Percentiles rank a stretch among this genome's conserved stretches.
phyloP scores from a whole-genome alignment of 2,797 vertebrate species.

The Caiman crocodilus region DNA sequence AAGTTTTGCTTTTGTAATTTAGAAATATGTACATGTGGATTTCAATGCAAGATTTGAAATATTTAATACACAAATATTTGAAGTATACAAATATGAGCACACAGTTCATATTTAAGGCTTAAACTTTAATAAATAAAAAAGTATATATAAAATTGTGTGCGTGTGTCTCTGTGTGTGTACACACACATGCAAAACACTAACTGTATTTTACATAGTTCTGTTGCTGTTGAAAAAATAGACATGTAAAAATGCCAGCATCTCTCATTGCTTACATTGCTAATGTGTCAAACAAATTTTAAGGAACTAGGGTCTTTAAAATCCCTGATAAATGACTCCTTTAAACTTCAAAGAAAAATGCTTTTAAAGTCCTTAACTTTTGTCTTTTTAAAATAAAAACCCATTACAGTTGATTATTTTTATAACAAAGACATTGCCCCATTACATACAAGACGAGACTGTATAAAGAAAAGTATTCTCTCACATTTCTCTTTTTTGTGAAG shows the following conservation, averaged over 20 bases:
- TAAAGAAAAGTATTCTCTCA: neutral
- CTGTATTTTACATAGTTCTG: neutral
- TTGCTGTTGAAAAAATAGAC: neutral
- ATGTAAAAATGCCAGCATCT: neutral
- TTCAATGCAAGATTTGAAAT: neutral
- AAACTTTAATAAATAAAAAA: too few relatives aligned
- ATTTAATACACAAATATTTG: neutral
- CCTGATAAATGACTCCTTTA: neutral
- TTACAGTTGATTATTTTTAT: neutral
- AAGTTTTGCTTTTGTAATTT: neutral
- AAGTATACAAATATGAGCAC: too few relatives aligned
- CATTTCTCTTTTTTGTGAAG: neutral
- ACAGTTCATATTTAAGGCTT: too few relatives aligned
- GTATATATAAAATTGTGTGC: too few relatives aligned
- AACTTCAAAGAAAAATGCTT: too few relatives aligned
- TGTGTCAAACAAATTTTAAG: neutral
- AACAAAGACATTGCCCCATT: neutral
- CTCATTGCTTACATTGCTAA: neutral
- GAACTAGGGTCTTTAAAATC: neutral
- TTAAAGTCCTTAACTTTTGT: neutral
- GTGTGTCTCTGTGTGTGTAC: too few relatives aligned
- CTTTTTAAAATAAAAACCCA: neutral
- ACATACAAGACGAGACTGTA: neutral
- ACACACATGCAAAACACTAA: too few relatives aligned
- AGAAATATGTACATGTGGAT: neutral